These are phyloP conservation scores for Torymus texanus DNA, from an alignment of 2,888 invertebrate species.

Conservation along the genomic window DNA sequence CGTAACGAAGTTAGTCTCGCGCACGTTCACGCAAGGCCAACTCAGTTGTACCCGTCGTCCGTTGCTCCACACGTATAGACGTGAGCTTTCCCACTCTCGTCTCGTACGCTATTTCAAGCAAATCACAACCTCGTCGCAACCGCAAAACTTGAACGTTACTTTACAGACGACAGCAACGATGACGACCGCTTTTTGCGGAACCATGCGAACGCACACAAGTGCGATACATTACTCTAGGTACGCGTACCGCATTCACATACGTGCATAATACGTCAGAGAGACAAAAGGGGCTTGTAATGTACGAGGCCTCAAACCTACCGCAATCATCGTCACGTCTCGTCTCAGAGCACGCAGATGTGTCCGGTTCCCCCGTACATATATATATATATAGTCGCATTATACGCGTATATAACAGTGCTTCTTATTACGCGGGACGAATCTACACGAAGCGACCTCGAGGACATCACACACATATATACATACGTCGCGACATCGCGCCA, in stretches of 20 bases:
- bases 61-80: conserved; percentile 12
- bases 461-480: not conserved
- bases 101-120: not conserved
- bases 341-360: conserved; percentile 31
- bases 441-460: not conserved
- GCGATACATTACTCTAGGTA: not conserved
- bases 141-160: conserved; percentile 24
- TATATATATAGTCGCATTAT: too few relatives aligned
- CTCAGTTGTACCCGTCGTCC: conserved; percentile 1
- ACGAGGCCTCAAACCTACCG: conserved; percentile 44
- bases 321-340: conserved; percentile 31
- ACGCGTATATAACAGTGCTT: conserved; percentile 20
- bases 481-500: not conserved
- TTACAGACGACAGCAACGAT: too few relatives aligned
- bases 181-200: too few relatives aligned
- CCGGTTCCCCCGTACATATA: conserved; percentile 11
- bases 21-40: not conserved
- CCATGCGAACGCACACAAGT: too few relatives aligned
- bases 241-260: not conserved
- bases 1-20: conserved; percentile 4
- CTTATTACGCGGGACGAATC: conserved; percentile 42
- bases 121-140: conserved; percentile 7
- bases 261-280: not conserved
- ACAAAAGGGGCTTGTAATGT: conserved; percentile 15
- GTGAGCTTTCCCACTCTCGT: not conserved